Base-by-base conservation (phyloP, 2,113 vertebrate genomes). In the Patagioenas fasciata region DNA sequence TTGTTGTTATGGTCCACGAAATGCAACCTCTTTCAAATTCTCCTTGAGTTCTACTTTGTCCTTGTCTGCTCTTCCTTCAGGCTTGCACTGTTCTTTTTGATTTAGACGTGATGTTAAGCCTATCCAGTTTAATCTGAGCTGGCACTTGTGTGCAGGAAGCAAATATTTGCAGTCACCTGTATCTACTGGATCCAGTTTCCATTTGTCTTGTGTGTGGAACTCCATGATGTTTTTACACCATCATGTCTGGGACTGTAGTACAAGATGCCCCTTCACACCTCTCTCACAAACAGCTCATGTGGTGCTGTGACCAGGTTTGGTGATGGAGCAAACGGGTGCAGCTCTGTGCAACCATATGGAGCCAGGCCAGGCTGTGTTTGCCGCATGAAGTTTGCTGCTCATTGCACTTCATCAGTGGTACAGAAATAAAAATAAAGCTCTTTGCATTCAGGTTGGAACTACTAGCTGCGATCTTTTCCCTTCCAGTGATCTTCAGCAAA, bases 171-270 rank as follows among this genome's bases (percentile, higher is more conserved):
- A 67, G 34, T 50, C 57, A 61, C 62, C 25, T 1, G 0, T 13
- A 20, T 29, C 20, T 51, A 5, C 28, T 31, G 36, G 34, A 36
- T 91, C 50, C 48, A 32, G 26, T 65, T 72, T 36, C 66, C 48
- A n/a, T 58, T 65, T 91, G 28, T 21, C 17, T 74, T 10, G 24
- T 11, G 24, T 28, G n/a, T 62, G 78, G 53, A 70, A 58, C 51
- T 48, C 77, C 21, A 2, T 34, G 38, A 40, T 53, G 32, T 9
- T 95, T 89, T 85, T 34, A 15, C 44, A 28, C 29, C 25, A 3
- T 28, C 1, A 0, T 1, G 4, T 16, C 42, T 74, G 2, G 3
- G 17, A 2, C 2, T 73, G 36, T n/a, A 17, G 21, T 14, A 15
- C 53, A 31, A 61, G 65, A 13, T 81, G 44, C 13, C 32, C 40